Base-by-base conservation (phyloP, 2,113 vertebrate genomes). In the Macaca fascicularis region DNA sequence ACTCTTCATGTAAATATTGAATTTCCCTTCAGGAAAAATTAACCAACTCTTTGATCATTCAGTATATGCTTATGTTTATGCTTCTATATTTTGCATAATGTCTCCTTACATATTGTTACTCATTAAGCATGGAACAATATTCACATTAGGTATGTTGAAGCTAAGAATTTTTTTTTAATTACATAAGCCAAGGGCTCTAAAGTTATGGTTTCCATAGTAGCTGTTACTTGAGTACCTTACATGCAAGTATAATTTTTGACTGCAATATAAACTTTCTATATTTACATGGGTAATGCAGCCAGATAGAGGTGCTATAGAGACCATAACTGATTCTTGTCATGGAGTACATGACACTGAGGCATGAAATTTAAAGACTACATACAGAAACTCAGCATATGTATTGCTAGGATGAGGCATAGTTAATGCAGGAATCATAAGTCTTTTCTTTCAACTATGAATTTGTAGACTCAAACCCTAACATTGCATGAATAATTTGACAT, bases 401-500 rank as follows among this genome's bases (percentile, higher is more conserved):
- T 40, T 79, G 38, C 69, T 78, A 85, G 72, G 72, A 82, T 25
- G 16, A 93, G 35, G 67, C 52, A 95, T 0, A 76, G 78, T 45
- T 78, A 95, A 81, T 93, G 30, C 3, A 30, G 48, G 8, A 94
- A 93, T 67, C 92, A 50, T 30, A 94, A 95, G 43, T 93, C 30
- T 83, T 96, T 96, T 81, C 84, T 96, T 32, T 95, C 61, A 94
- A 89, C 72, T 87, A 57, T 52, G 72, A 59, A 90, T 93, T 94
- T 97, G 78, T 96, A 97, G 97, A 89, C 32, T 40, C 76, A 72
- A 98, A 88, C 50, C 59, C 89, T 97, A 94, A 98, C 48, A 97
- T 2, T 93, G 61, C 64, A 92, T 94, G 95, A 97, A 96, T 96
- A 98, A 98, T 98, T 35, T 97, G 96, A 97, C 95, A 97, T 98